Base-by-base conservation (phyloP, 2,113 vertebrate species). In the Oreochromis aureus region DNA sequence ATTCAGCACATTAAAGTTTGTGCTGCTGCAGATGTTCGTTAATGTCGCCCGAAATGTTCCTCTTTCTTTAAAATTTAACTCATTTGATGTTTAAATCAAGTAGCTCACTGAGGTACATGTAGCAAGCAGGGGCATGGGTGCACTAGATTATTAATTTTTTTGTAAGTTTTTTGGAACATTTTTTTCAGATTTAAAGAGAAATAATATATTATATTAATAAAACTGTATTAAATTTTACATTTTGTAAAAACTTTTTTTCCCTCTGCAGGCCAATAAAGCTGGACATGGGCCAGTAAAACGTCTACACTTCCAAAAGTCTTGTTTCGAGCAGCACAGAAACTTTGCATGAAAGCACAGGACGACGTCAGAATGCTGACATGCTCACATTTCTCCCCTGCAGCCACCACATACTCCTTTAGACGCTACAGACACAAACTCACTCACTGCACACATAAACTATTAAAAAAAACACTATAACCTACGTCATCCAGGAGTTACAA, bases 231-330 rank as follows among this genome's bases (percentile, higher is more conserved):
- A 10, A 54, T 54, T n/a, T 54, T 54, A 54, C 9, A n/a, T 54
- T 54, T 54, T 54, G 5, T 10, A n/a, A 54, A 54, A 54, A 19
- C 53, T 54, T 10, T 54, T 53, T 54, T 54, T 6, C 53, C 19
- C 19, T 54, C 53, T n/a, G 53, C 53, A 54, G 9, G 19, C 53
- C 53, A 54, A 54, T 54, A 54, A 54, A n/a, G 19, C 10, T 54
- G 53, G 53, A 54, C 53, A 54, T 54, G 53, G 53, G 53, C n/a
- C 53, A n/a, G 19, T 54, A 54, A n/a, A 54, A 54, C 0, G 0
- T 54, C 51, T 54, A 54, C 51, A 54, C 19, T 10, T n/a, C n/a
- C 53, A n/a, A 54, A 6, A 32, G 32, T 32, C 32, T 6, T 32
- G 32, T 32, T 32, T 32, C 32, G 32, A 32, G 32, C 32, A 32